Base-by-base conservation (phyloP, 2,797 vertebrate species). In the Pteropus rufus region DNA sequence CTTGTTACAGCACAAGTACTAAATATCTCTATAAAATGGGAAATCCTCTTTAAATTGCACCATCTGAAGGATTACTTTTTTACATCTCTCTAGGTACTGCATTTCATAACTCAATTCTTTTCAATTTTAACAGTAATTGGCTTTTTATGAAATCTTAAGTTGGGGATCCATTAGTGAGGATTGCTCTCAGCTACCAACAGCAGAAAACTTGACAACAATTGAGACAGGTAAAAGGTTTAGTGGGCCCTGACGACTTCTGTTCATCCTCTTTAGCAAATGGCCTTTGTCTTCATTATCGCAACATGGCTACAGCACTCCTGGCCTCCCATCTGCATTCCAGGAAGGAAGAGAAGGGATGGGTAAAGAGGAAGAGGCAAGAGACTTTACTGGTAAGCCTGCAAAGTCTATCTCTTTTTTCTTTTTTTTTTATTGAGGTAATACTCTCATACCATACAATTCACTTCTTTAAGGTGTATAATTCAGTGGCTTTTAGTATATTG, bases 141-240 rank as follows among this genome's bases (percentile, higher is more conserved):
- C 56, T 96, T 96, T 96, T 89, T 89, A 77, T 93, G 80, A 92
- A 92, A 83, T 75, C 87, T 89, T 85, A 18, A 80, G 29, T 75
- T 79, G 81, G 62, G 69, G 49, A 36, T 60, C 12, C 77, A 60
- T 97, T 77, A 70, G 41, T 76, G 77, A 92, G 67, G 77, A 64
- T 18, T 24, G 29, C 36, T 19, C 72, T 89, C 91, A 81, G 72
- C 79, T 49, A 62, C 46, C 34, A 85, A 56, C 36, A 16, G 49
- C 82, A 86, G 46, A 44, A 89, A 95, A 86, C 23, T 62, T 29
- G 21, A 95, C 83, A 60, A 72, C 36, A 46, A 29, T 80, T 67
- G 89, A 76, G 64, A 65, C 36, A 41, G 88, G 36, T 12, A 2
- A 58, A 80, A 89, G 39, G 16, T n/a, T 70, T 34, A 31, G 7